Conservation (phyloP, 2,797 vertebrate species). For the Hydrophis major region DNA sequence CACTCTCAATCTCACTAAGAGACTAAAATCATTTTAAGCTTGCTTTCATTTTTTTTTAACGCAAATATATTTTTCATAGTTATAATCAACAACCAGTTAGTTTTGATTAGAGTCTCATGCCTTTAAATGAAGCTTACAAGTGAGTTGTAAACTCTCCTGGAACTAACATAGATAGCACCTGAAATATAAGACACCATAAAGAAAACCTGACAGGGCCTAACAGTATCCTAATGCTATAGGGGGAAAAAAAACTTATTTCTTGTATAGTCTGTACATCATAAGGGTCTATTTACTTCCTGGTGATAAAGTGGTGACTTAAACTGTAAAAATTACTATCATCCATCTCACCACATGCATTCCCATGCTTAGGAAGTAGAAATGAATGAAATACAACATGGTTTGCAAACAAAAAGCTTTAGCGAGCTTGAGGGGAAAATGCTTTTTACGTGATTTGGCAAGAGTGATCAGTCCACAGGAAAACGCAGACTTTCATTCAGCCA, state of each 20-base stretch:
- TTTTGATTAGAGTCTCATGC: slow-evolving; percentile 19
- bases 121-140: slow-evolving; percentile 21
- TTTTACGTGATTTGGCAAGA: slow-evolving; percentile 8
- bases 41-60: neutral
- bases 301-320: slow-evolving; percentile 75
- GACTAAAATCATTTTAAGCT: neutral
- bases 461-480: slow-evolving; percentile 4
- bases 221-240: slow-evolving; percentile 26
- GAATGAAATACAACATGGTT: slow-evolving; percentile 47
- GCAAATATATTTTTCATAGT: neutral
- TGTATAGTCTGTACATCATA: slow-evolving; percentile 48
- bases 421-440: slow-evolving; percentile 11
- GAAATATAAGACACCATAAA: slow-evolving; percentile 51
- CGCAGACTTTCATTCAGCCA: slow-evolving; percentile 7
- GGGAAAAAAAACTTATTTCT: slow-evolving; percentile 26
- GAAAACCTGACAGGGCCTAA: slow-evolving; percentile 50
- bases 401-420: slow-evolving; percentile 47
- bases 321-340: slow-evolving; percentile 82
- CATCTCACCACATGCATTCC: slow-evolving; percentile 71
- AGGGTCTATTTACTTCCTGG: slow-evolving; percentile 69
- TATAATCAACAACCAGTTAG: slow-evolving; percentile 31
- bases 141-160: slow-evolving; percentile 27
- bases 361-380: slow-evolving; percentile 44
- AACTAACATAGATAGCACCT: slow-evolving; percentile 42
- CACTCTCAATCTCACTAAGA: neutral